Conservation (phyloP, 1,140 invertebrate species). For the Aricia agestis region DNA sequence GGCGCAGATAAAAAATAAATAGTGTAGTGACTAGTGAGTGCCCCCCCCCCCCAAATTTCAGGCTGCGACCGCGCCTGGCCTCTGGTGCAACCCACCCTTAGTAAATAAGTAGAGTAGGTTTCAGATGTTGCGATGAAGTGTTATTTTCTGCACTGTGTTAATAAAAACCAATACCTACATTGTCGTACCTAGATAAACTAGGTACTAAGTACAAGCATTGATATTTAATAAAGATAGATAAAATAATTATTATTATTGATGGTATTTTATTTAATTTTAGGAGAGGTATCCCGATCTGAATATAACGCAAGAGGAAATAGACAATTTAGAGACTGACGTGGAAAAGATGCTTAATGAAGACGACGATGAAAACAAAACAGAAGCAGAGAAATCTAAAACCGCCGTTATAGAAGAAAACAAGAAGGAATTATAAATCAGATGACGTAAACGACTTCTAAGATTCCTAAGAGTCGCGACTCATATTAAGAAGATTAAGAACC, state of each 20-base stretch:
- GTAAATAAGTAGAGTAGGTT: too few species aligned
- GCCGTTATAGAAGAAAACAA: slow-evolving; percentile 13
- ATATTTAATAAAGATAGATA: neutral
- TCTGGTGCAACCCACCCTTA: too few species aligned
- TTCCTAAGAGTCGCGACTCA: too few species aligned
- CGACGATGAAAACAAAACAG: slow-evolving; percentile 36
- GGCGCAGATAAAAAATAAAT: too few species aligned
- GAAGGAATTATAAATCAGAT: slow-evolving; percentile 22
- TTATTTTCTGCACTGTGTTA: neutral
- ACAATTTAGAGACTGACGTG: slow-evolving; percentile 59
- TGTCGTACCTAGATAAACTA: too few species aligned
- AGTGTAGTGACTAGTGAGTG: too few species aligned
- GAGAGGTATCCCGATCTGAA: slow-evolving; percentile 58
- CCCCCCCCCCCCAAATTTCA: too few species aligned
- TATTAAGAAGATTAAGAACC: neutral
- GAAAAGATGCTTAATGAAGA: slow-evolving; percentile 52
- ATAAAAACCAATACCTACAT: neutral
- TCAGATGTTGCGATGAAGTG: neutral
- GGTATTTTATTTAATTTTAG: slow-evolving; percentile 36
- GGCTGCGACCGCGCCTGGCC: too few species aligned
- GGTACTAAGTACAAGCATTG: too few species aligned
- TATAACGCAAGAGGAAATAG: slow-evolving; percentile 59
- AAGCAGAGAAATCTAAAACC: neutral
- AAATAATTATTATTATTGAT: neutral
- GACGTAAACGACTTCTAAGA: neutral